phyloP scores from a whole-genome alignment of 2,797 vertebrate genomes.

The Perodicticus potto region DNA sequence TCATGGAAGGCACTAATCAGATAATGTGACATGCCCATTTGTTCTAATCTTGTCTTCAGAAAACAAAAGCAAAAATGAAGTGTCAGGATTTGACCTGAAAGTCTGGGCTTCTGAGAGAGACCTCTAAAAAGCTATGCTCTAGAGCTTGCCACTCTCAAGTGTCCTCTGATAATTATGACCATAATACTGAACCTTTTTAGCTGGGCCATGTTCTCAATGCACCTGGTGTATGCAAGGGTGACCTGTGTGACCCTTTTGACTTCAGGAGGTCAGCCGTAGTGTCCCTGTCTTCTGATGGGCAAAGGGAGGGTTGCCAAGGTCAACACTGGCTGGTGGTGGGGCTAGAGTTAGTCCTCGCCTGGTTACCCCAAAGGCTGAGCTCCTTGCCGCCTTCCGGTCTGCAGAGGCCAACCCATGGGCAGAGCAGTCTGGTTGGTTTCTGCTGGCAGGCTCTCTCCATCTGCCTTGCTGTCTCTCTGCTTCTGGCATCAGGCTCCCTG shows the following conservation, averaged over 20 bases:
- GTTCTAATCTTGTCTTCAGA: not conserved
- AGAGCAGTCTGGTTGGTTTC: fast-evolving
- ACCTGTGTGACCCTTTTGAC: fast-evolving
- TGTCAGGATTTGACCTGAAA: not conserved
- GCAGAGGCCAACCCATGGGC: not conserved
- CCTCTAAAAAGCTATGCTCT: not conserved
- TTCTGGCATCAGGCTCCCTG: conserved; percentile 34
- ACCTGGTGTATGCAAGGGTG: not conserved
- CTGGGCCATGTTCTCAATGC: fast-evolving
- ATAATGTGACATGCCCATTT: not conserved
- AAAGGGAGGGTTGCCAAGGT: not conserved
- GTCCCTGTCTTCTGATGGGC: not conserved
- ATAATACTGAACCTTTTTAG: fast-evolving
- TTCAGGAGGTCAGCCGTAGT: fast-evolving
- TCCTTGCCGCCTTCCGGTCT: not conserved
- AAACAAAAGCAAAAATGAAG: not conserved
- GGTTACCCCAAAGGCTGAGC: not conserved
- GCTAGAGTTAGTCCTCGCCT: not conserved
- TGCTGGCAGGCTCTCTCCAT: not conserved
- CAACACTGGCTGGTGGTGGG: fast-evolving
- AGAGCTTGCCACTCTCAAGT: not conserved
- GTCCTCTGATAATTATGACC: fast-evolving
- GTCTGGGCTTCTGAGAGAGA: not conserved
- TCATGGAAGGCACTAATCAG: not conserved
- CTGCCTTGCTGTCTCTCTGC: not conserved